A percentile compares a stretch with the other conserved stretches of the same genome.
Evolutionary conservation across 2,888 invertebrate species (phyloP).

Genomic region (Augochlorella aurata): DNA sequence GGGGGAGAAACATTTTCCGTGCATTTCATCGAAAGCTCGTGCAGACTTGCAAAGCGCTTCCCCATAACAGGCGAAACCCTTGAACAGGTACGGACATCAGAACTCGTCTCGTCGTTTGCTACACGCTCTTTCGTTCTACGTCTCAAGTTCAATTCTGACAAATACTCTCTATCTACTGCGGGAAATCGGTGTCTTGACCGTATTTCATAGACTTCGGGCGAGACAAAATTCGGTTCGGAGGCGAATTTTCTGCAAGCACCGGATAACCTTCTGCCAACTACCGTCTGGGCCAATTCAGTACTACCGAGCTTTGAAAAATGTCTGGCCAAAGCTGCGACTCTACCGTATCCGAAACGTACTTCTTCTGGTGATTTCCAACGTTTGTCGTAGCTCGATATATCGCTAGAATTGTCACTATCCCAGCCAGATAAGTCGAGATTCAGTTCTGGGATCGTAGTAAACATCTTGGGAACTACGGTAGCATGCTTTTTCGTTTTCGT

Average conservation of each 20-base stretch:
- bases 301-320: slow-evolving; percentile 84
- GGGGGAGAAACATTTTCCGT: background rate
- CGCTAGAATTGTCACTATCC: slow-evolving; percentile 74
- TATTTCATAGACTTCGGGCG: slow-evolving; percentile 63
- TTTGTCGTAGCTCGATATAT: slow-evolving; percentile 80
- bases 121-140: background rate
- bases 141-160: slow-evolving; percentile 76
- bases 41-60: background rate
- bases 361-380: slow-evolving; percentile 89
- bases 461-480: slow-evolving; percentile 42
- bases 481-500: background rate
- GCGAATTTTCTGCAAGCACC: slow-evolving; percentile 67
- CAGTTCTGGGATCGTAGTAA: slow-evolving; percentile 75
- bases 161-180: slow-evolving; percentile 66
- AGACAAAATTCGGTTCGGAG: slow-evolving; percentile 80
- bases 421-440: slow-evolving; percentile 80
- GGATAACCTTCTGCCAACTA: background rate
- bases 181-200: background rate
- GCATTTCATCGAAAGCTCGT: background rate
- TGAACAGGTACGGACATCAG: background rate
- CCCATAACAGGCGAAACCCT: background rate
- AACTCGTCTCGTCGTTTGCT: background rate
- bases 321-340: slow-evolving; percentile 88
- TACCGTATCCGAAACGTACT: slow-evolving; percentile 86
- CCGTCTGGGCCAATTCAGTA: slow-evolving; percentile 75